Percentiles rank a stretch among this genome's conserved stretches.
These are phyloP conservation scores for Pipistrellus pygmaeus DNA, from an alignment of 2,797 vertebrate species.

Conservation along the genomic window DNA sequence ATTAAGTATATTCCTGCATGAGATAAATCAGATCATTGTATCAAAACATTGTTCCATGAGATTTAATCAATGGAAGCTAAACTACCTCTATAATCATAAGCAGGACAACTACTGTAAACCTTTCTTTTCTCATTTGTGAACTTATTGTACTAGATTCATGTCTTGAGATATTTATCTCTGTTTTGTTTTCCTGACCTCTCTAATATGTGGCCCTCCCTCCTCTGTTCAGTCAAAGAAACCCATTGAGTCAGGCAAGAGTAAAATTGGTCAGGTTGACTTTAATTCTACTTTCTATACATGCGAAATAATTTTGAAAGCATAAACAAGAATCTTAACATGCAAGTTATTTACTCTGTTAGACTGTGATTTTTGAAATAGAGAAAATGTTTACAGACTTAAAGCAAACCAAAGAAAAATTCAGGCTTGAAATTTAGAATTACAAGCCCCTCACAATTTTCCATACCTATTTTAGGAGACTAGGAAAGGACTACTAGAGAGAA, in stretches of 20 bases:
- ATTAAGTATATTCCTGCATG: neutral
- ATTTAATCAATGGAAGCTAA: neutral
- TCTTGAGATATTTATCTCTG: neutral
- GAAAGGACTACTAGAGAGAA: neutral
- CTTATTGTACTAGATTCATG: neutral
- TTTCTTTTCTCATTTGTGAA: neutral
- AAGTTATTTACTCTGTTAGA: neutral
- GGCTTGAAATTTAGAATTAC: neutral
- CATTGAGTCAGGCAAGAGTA: neutral
- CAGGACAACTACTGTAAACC: neutral
- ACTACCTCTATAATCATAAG: neutral
- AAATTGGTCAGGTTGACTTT: neutral
- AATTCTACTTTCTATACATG: neutral
- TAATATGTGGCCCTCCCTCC: fast-evolving
- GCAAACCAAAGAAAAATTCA: neutral
- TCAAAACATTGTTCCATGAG: neutral
- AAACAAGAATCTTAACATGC: neutral
- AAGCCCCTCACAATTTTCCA: neutral
- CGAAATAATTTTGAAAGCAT: neutral
- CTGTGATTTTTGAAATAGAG: neutral
- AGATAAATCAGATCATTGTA: neutral
- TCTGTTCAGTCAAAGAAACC: neutral
- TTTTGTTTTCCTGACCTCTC: neutral
- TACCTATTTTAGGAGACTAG: neutral
- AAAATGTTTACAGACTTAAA: neutral